A percentile compares a stretch with the other conserved stretches of the same genome.
Evolutionary conservation across 2,888 invertebrate genomes (phyloP).

Genomic region (Troides oblongomaculatus): DNA sequence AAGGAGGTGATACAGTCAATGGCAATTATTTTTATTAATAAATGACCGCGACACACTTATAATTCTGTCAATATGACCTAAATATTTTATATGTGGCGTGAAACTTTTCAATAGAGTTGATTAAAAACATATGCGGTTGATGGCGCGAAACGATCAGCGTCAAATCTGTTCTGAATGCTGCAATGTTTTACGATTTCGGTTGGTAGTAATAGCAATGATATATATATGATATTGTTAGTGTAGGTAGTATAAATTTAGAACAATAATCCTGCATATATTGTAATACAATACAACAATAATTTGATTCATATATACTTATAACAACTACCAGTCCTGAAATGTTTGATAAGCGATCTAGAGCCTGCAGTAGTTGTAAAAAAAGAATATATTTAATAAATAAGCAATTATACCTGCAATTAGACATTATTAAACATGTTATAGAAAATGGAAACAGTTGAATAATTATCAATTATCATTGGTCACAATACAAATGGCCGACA

Average conservation of each 20-base stretch:
- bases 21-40: constrained; percentile 16
- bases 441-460: too few relatives aligned
- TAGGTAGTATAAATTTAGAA: background rate
- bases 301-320: background rate
- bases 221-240: background rate
- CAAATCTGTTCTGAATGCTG: constrained; percentile 1
- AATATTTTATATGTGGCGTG: constrained; percentile 10
- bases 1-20: background rate
- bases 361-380: too few relatives aligned
- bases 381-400: too few relatives aligned
- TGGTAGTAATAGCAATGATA: background rate
- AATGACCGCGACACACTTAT: constrained; percentile 20
- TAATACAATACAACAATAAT: background rate
- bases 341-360: too few relatives aligned
- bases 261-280: background rate
- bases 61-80: constrained; percentile 14
- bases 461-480: too few relatives aligned
- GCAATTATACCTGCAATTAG: too few relatives aligned
- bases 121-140: constrained; percentile 33
- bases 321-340: background rate
- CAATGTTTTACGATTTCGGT: background rate
- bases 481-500: too few relatives aligned
- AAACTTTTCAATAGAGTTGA: constrained; percentile 33
- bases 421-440: too few relatives aligned
- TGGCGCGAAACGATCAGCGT: constrained; percentile 4